Evolutionary conservation across 2,888 invertebrate species (phyloP), one percentile per base, ranked within the genome.

Genomic region (Calliopum simillimum): DNA sequence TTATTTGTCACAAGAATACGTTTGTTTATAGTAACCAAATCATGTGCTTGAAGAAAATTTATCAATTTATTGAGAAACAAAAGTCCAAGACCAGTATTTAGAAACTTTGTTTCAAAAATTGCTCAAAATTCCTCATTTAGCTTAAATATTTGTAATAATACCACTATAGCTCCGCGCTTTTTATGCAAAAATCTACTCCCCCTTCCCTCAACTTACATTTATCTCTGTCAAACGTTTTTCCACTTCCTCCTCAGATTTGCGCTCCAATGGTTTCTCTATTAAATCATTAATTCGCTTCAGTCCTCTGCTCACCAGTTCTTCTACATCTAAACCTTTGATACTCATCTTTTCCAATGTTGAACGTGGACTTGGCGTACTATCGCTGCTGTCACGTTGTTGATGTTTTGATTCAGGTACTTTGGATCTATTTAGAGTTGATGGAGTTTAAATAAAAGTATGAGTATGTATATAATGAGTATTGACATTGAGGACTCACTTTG

Each of bases 241-340:
- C 67, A 86, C 76, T 25, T 84, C 84, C n/a, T 77, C 77, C 66
- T 79, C 76, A 2, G 84, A 84, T 71, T 78, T 79, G 0, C 78
- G 76, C 75, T 86, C 82, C 1, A 85, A 78, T 19, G 84, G 82
- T 66, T 84, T 85, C 23, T 84, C 85, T 23, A 85, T 82, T 19
- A 86, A 76, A 71, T 85, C 85, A 70, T 84, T 84, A 51, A 85
- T 82, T 69, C 86, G 82, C 49, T 84, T 85, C 33, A 86, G 73
- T 19, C 85, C 86, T 71, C 85, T 86, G 3, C 80, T 79, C 8
- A 86, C 80, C 46, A 86, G 75, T 55, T 86, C 86, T 61, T 86
- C 84, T 11, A 86, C 77, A 69, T 86, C 81, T 41, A 81, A 79
- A 25, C 79, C 79, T 44, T 76, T 78, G 25, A 82, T 78, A 69